Evolutionary conservation across 2,113 vertebrate genomes (phyloP).

Genomic region (Notechis scutatus): DNA sequence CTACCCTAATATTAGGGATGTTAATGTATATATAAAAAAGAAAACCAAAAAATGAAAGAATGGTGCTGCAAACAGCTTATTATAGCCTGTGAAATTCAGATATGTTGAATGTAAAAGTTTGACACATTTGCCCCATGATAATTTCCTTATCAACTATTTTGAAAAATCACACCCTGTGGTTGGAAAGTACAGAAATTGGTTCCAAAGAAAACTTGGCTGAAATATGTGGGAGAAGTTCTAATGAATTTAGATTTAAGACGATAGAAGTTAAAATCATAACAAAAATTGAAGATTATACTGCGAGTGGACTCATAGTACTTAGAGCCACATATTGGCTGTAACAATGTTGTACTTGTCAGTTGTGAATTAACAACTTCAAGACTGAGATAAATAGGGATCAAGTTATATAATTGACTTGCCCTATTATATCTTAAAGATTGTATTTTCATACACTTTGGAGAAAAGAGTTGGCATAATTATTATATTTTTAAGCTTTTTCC

Average conservation of each 20-base stretch:
- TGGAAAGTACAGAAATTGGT: not conserved
- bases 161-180: not conserved
- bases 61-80: not conserved
- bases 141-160: not conserved
- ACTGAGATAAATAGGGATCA: not conserved
- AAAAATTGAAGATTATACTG: not conserved
- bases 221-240: not conserved
- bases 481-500: not conserved
- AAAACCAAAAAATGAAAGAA: not conserved
- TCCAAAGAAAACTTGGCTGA: not conserved
- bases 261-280: not conserved
- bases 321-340: not conserved
- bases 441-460: not conserved
- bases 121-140: not conserved
- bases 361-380: not conserved
- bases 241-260: not conserved
- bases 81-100: not conserved
- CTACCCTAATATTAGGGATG: not conserved
- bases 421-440: not conserved
- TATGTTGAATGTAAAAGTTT: not conserved
- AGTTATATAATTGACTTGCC: not conserved
- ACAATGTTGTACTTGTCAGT: not conserved
- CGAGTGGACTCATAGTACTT: not conserved
- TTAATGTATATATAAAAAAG: not conserved
- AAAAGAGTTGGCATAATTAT: not conserved